Base-by-base conservation (phyloP, 2,888 invertebrate genomes). In the Agrotis clavis region DNA sequence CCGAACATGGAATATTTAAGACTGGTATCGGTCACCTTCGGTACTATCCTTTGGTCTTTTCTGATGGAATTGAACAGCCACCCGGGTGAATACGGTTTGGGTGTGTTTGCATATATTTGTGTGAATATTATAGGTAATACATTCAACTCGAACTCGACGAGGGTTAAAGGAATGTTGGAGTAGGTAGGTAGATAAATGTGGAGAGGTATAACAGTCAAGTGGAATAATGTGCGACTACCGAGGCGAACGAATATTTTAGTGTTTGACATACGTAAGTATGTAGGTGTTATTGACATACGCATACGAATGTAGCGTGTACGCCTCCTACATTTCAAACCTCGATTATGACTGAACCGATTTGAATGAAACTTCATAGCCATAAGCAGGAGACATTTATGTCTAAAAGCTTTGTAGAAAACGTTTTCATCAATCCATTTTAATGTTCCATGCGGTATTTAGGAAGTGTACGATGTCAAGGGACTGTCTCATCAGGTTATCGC, bases 1-100 rank as follows among this genome's bases (percentile, higher is more conserved):
- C 95, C 95, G 93, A 94, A 94, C 95, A 94, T 95, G 93, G 94
- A 96, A 95, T 95, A 95, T 96, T 95, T 95, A 95, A 93, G 94
- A 94, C 90, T 93, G 91, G 92, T 41, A 11, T 41, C 41, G 41
- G 41, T 41, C 41, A 41, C 41, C 90, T 90, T 88, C 90, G 91
- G 90, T 90, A 90, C 35, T 91, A 91, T 89, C 90, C 90, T 90
- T 88, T 90, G 91, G 90, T 90, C 90, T 91, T 91, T 89, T 84
- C 89, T 85, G 84, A 85, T 86, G 88, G 90, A 92, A 94, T 94
- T 93, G 93, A 92, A 94, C 91, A 91, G 92, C 90, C 90, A 91
- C 92, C 91, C 93, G 92, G 88, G 91, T 93, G 92, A 90, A 93
- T 92, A 91, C 88, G 75, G 77, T 81, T 81, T 80, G 83, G 72